Conservation (phyloP, 1,140 invertebrate species). For the Drosophila gunungcola region DNA sequence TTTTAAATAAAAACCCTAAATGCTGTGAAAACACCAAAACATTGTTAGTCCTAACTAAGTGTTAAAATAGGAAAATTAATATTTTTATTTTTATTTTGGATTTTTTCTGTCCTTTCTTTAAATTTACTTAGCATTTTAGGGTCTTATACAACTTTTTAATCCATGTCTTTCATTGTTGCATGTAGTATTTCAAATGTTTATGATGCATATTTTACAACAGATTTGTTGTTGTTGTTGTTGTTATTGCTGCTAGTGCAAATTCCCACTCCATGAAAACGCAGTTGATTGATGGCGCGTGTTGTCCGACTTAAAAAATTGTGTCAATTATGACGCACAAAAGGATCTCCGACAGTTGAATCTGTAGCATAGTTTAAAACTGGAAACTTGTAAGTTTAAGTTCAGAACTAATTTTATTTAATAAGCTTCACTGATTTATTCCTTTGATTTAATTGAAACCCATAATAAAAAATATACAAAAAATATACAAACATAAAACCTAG, state of each 20-base stretch:
- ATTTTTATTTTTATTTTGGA: background rate
- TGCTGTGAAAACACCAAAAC: too few species aligned
- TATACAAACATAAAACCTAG: too few species aligned
- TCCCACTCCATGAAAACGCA: conserved; percentile 30
- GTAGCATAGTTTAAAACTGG: background rate
- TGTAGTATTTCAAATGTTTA: conserved; percentile 34
- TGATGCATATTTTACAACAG: conserved; percentile 39
- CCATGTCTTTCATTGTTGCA: conserved; percentile 31
- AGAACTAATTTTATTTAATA: too few species aligned
- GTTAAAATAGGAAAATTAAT: background rate
- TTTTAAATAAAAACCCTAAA: too few species aligned
- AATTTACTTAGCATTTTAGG: background rate
- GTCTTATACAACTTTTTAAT: conserved; percentile 1
- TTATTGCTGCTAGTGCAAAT: conserved; percentile 18
- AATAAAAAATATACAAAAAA: too few species aligned
- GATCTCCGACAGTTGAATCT: conserved; percentile 11
- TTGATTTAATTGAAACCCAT: too few species aligned
- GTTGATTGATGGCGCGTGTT: conserved; percentile 74
- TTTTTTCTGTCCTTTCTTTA: too few species aligned
- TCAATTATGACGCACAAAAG: conserved; percentile 57
- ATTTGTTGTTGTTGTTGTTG: conserved; percentile 36
- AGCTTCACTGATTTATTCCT: too few species aligned
- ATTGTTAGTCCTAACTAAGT: too few species aligned
- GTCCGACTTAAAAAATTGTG: conserved; percentile 48
- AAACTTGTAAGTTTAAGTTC: too few species aligned